phyloP scores from a whole-genome alignment of 2,113 vertebrate genomes.

The Atlantisia rogersi region DNA sequence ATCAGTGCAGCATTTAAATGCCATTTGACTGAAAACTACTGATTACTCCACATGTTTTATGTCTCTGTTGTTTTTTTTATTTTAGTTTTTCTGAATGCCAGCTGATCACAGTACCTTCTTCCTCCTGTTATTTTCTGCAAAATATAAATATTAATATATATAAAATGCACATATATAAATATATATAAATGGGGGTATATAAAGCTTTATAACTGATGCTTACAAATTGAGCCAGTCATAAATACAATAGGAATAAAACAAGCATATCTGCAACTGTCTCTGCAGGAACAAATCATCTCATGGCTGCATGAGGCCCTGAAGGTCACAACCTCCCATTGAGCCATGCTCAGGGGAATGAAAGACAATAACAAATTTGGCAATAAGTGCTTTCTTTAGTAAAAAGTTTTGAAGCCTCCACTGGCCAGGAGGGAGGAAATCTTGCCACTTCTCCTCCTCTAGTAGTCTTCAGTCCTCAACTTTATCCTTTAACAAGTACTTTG shows the following conservation, averaged over 20 bases:
- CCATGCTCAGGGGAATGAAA: background rate
- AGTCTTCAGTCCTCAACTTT: conserved; percentile 30
- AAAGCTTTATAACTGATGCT: background rate
- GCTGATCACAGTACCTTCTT: conserved; percentile 5
- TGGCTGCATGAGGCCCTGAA: background rate
- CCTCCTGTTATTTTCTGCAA: background rate
- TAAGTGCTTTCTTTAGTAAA: background rate
- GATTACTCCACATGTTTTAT: background rate
- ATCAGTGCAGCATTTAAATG: conserved; percentile 56
- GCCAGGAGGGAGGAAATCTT: background rate
- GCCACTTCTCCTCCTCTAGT: background rate
- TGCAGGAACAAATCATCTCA: conserved; percentile 10
- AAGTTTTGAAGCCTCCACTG: conserved; percentile 8
- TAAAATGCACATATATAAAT: background rate
- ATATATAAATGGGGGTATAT: no score
- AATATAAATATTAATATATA: background rate
- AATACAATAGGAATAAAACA: background rate
- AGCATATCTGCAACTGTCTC: background rate
- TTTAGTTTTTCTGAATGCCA: background rate
- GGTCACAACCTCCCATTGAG: conserved; percentile 29
- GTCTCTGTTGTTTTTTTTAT: background rate
- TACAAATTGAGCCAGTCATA: background rate
- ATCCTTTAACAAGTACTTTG: conserved; percentile 62
- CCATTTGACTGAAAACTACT: conserved; percentile 37
- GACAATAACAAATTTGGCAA: conserved; percentile 3